Base-by-base conservation (phyloP, 2,113 vertebrate genomes). In the Notarius quadriscutis region DNA sequence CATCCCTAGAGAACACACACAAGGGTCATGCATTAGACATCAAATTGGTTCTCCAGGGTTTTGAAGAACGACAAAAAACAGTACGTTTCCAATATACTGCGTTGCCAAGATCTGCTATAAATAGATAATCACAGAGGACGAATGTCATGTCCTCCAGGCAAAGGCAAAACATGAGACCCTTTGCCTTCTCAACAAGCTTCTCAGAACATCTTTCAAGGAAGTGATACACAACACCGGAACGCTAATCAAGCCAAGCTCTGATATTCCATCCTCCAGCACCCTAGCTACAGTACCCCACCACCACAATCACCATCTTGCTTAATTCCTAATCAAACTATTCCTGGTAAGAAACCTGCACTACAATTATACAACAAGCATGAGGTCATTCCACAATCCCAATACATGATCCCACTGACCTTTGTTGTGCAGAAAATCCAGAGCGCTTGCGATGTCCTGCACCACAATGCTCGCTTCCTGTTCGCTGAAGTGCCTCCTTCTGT, bases 351-450 rank as follows among this genome's bases (percentile, higher is more conserved):
- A 1, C 74, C 4, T 34, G 0, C 4, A 7, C 20, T 62, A 81
- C 62, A 62, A 41, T 81, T 62, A 62, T 3, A 34, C 34, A 0
- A 5, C 20, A 51, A 0, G n/a, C 22, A 1, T 74, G 83, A 57
- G 11, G 27, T 81, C 62, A 48, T 34, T 62, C 57, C 87, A 22
- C 5, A 25, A 27, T 48, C 25, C 25, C 34, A 6, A 86, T 7
- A 84, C 4, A 34, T 0, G 7, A 82, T 41, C 50, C 1, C 9
- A 18, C 91, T 91, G 89, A 98, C 98, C 98, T 95, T 99, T 99
- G 93, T 98, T 99, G 93, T 99, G 98, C 93, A 99, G 94, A 85
- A 98, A 99, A 92, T 99, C 95, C 89, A 99, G 94, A 84, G 98
- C 98, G 0, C 97, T 98, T 91, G 98, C 97, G n/a, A 99, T 98